Evolutionary conservation across 2,888 invertebrate species (phyloP), one percentile per base, ranked within the genome.

Genomic region (Chrysolina haemoptera): DNA sequence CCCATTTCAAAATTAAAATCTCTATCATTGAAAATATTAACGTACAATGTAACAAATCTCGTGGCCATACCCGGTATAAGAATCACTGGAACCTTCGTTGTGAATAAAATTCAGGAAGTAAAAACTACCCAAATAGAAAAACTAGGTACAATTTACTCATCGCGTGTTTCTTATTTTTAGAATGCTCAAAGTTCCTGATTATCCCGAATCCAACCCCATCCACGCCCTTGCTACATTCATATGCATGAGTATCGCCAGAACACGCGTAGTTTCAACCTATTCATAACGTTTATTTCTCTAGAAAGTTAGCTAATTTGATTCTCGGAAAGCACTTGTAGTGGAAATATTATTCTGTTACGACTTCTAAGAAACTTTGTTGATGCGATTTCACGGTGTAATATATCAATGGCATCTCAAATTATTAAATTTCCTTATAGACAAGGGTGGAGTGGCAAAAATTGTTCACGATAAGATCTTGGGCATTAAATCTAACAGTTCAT

Each of bases 271-370:
- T 20, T 20, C 53, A 53, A 20, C 53, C 43, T 18, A 53, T 53
- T 53, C 53, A 53, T 53, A 53, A 53, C 18, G 20, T 53, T 20
- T 53, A 53, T 11, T 53, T 53, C 53, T 35, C n/a, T 27, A 35
- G 11, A 59, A 35, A 27, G 27, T 27, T 12, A 16, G 22, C 59
- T 59, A 27, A 59, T 59, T 59, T 59, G 27, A 59, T 59, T 59
- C 59, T 14, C 20, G 35, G 27, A 35, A 59, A 55, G 35, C 59
- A 59, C 59, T 59, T 16, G 35, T 12, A 59, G 53, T 53, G 35
- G 59, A 35, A 59, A 59, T 35, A 35, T 59, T 59, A 59, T 59
- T 59, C n/a, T 59, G 53, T 59, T 27, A 27, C 9, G 22, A 10
- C n/a, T 59, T 59, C 59, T 35, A 35, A n/a, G 59, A 35, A 35